These are phyloP conservation scores for Laspeyria flexula DNA, from an alignment of 2,888 invertebrate species.

Conservation along the genomic window DNA sequence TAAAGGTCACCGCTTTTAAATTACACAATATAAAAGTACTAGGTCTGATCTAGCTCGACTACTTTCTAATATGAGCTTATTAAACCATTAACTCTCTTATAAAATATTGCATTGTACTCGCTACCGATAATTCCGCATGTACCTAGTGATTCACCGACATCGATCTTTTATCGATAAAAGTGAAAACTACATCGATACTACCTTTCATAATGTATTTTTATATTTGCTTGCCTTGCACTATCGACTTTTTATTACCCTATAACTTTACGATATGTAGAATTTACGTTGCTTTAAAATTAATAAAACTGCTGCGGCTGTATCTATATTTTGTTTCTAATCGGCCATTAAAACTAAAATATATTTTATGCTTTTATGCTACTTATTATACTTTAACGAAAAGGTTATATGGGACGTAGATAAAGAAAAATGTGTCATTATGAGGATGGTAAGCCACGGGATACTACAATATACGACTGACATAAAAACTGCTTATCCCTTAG, in stretches of 20 bases:
- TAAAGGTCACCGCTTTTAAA: slow-evolving; percentile 36
- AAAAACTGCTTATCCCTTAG: slow-evolving; percentile 3
- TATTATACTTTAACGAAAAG: slow-evolving; percentile 5
- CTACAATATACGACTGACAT: slow-evolving; percentile 11
- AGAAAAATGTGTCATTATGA: slow-evolving; percentile 1
- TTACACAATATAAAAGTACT: slow-evolving; percentile 34
- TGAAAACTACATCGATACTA: slow-evolving; percentile 63
- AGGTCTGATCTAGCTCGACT: slow-evolving; percentile 10
- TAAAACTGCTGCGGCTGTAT: slow-evolving; percentile 20
- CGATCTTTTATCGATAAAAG: slow-evolving; percentile 71
- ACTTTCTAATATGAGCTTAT: slow-evolving; percentile 75
- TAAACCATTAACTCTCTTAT: slow-evolving; percentile 69
- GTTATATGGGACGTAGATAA: slow-evolving; percentile 2
- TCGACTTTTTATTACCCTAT: slow-evolving; percentile 44
- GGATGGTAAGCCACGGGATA: slow-evolving; percentile 7
- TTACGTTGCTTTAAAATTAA: slow-evolving; percentile 22
- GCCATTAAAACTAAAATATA: slow-evolving; percentile 15
- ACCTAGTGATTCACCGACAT: slow-evolving; percentile 67
- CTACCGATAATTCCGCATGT: slow-evolving; percentile 60
- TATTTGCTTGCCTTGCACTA: slow-evolving; percentile 33
- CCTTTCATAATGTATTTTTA: slow-evolving; percentile 33
- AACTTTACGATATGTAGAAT: slow-evolving; percentile 34
- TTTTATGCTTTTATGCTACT: slow-evolving; percentile 24
- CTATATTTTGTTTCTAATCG: slow-evolving; percentile 16
- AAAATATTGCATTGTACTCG: slow-evolving; percentile 71